Conservation (phyloP, 2,113 vertebrate genomes). For the Romanogobio albipinnatus region DNA sequence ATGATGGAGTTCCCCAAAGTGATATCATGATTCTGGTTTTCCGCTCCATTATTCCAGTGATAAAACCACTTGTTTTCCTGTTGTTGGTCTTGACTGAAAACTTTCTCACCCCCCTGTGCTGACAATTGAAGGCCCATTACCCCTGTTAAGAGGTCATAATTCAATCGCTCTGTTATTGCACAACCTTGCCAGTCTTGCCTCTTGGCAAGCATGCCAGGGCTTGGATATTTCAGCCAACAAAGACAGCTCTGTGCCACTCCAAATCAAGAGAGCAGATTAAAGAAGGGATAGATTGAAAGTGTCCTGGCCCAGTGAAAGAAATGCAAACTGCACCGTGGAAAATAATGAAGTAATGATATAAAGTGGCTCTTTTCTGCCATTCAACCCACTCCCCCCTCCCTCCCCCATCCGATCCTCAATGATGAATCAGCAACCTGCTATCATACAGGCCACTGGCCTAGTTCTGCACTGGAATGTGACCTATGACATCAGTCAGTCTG, state of each 20-base stretch:
- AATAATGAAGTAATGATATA: slow-evolving; percentile 66
- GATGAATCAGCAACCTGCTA: slow-evolving; percentile 80
- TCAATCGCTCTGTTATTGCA: slow-evolving; percentile 32
- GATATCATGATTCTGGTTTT: slow-evolving; percentile 21
- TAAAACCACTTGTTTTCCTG: slow-evolving; percentile 1
- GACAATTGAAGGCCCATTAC: slow-evolving; percentile 9
- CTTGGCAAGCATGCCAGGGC: slow-evolving; percentile 37
- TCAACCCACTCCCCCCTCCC: slow-evolving; percentile 58
- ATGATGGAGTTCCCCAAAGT: neutral
- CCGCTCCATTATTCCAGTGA: slow-evolving; percentile 15
- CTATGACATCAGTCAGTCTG: slow-evolving; percentile 78
- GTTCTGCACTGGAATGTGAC: slow-evolving; percentile 78
- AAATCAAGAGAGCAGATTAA: slow-evolving; percentile 41
- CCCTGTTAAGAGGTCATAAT: slow-evolving; percentile 30
- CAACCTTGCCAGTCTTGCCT: slow-evolving; percentile 36
- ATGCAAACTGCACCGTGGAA: slow-evolving; percentile 25
- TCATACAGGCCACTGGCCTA: slow-evolving; percentile 74
- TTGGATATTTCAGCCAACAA: slow-evolving; percentile 37
- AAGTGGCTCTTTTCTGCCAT: slow-evolving; percentile 69
- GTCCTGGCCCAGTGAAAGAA: slow-evolving; percentile 17
- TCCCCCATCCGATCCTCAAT: slow-evolving; percentile 64
- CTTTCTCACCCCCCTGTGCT: slow-evolving; percentile 2
- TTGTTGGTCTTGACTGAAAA: slow-evolving; percentile 32
- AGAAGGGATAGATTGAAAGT: slow-evolving; percentile 36
- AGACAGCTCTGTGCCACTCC: slow-evolving; percentile 40